Conservation (phyloP, 1,140 invertebrate genomes). For the Drosophila ficusphila region DNA sequence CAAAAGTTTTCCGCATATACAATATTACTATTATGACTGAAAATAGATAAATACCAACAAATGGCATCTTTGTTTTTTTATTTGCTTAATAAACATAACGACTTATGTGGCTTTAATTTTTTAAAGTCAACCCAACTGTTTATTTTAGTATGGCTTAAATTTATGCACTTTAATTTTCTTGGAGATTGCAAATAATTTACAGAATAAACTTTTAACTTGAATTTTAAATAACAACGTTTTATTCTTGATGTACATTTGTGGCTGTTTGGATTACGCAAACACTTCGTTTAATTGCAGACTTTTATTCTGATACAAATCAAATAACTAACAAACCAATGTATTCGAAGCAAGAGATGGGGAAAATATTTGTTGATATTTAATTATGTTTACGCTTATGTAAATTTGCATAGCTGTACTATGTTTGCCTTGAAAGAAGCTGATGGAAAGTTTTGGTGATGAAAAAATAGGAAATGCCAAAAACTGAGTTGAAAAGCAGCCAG, state of each 20-base stretch:
- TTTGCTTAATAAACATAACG: too few species aligned
- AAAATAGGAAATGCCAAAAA: slow-evolving; percentile 34
- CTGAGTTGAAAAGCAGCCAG: slow-evolving; percentile 4
- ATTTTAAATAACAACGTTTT: background rate
- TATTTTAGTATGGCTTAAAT: too few species aligned
- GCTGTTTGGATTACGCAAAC: background rate
- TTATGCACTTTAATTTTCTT: too few species aligned
- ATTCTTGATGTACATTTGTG: background rate
- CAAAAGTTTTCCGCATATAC: background rate
- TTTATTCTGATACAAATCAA: background rate
- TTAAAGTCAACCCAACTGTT: too few species aligned
- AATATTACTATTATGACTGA: too few species aligned
- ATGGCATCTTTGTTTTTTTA: too few species aligned
- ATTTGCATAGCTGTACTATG: background rate
- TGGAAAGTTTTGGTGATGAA: background rate
- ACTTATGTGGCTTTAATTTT: too few species aligned
- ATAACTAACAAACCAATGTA: too few species aligned
- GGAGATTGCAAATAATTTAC: too few species aligned
- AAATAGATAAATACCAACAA: too few species aligned
- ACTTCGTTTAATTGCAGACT: background rate
- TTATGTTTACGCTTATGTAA: slow-evolving; percentile 2
- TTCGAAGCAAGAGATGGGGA: background rate
- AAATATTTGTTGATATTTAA: slow-evolving; percentile 3
- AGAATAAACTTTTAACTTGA: too few species aligned
- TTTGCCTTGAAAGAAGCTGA: background rate